Evolutionary conservation across 1,140 invertebrate species (phyloP).

Genomic region (Homalodisca vitripennis): DNA sequence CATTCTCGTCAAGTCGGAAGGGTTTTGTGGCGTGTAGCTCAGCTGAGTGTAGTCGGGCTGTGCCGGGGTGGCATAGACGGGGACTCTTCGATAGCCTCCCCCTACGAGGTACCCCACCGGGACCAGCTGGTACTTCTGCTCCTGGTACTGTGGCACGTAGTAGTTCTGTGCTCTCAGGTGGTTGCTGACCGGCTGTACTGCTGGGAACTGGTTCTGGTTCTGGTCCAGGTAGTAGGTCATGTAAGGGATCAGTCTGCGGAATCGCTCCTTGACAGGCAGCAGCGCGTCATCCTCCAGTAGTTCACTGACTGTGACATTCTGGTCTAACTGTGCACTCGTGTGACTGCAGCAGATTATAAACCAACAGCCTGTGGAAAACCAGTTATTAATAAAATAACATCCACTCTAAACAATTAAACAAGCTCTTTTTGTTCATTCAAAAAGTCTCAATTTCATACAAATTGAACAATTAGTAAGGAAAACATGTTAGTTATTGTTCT

Average conservation of each 20-base stretch:
- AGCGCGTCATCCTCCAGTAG: conserved; percentile 18
- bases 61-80: background rate
- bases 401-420: no score
- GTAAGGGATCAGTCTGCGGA: conserved; percentile 74
- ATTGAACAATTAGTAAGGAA: no score
- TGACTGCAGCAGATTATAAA: background rate
- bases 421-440: no score
- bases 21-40: conserved; percentile 37
- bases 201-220: conserved; percentile 36
- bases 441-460: no score
- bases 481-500: no score
- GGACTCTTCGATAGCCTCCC: conserved; percentile 14
- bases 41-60: conserved; percentile 40
- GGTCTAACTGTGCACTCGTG: background rate
- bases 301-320: conserved; percentile 5
- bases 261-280: conserved; percentile 56
- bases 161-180: background rate
- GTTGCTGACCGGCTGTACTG: background rate
- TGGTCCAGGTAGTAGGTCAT: conserved; percentile 75
- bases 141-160: conserved; percentile 2
- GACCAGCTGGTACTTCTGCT: conserved; percentile 7
- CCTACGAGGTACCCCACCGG: conserved; percentile 8
- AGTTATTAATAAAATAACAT: no score
- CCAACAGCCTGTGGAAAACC: background rate
- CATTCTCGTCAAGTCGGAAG: conserved; percentile 29